These are phyloP conservation scores for Nyctalus aviator DNA, from an alignment of 2,797 vertebrate species.

Conservation along the genomic window DNA sequence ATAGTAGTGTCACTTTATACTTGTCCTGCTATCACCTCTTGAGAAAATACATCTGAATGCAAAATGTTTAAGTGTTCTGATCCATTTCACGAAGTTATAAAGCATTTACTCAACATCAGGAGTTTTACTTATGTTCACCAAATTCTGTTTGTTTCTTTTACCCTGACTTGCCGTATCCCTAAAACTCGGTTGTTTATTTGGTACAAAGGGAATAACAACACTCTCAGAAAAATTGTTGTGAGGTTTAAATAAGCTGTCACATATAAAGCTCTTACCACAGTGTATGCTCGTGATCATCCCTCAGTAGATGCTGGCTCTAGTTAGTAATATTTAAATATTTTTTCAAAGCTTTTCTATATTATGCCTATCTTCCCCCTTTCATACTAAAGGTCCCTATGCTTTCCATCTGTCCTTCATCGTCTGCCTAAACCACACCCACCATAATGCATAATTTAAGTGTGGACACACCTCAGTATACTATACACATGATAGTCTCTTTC, in stretches of 20 bases:
- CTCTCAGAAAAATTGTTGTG: neutral
- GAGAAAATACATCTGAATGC: neutral
- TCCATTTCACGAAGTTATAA: neutral
- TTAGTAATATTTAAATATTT: neutral
- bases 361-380: neutral
- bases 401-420: neutral
- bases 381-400: neutral
- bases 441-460: neutral
- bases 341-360: conserved; percentile 12
- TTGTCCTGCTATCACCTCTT: neutral
- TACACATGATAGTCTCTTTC: neutral
- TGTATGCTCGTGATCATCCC: neutral
- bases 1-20: neutral
- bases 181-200: neutral
- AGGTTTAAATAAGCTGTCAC: neutral
- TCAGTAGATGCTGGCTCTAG: neutral
- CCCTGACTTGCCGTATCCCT: neutral
- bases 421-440: neutral
- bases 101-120: neutral
- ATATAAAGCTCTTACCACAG: neutral
- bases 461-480: neutral
- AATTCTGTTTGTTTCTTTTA: neutral
- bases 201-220: neutral
- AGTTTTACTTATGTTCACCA: conserved; percentile 6
- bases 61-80: conserved; percentile 16